phyloP scores from a whole-genome alignment of 2,797 vertebrate genomes.

The Clarias fuscus region DNA sequence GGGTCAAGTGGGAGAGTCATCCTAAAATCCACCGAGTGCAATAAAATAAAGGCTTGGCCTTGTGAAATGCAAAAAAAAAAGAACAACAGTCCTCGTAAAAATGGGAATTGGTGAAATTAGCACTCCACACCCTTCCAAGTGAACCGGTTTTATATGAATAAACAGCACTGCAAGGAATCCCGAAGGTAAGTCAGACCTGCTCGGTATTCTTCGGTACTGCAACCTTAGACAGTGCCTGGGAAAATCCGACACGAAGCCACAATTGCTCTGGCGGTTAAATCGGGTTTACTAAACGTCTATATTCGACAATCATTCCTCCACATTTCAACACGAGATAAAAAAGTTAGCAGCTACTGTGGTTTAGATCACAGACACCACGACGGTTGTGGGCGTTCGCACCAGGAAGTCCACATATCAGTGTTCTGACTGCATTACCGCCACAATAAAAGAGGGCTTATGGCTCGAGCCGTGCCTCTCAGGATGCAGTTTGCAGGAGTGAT shows the following conservation, averaged over 20 bases:
- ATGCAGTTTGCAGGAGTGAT: constrained; percentile 2
- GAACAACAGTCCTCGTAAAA: neutral
- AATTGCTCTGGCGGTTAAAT: constrained; percentile 29
- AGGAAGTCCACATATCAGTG: neutral
- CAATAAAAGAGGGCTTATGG: constrained; percentile 40
- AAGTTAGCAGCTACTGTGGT: constrained; percentile 25
- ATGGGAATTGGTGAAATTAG: neutral
- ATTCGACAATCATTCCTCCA: constrained; percentile 14
- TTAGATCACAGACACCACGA: constrained; percentile 10
- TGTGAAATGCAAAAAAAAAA: neutral
- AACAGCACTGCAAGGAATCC: constrained; percentile 4
- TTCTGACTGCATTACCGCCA: constrained; percentile 25
- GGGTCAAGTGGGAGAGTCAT: neutral
- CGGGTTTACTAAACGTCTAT: constrained; percentile 13
- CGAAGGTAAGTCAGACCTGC: constrained; percentile 38
- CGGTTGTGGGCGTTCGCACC: constrained; percentile 8
- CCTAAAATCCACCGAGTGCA: neutral
- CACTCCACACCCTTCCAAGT: neutral
- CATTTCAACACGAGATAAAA: constrained; percentile 26
- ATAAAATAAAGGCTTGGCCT: neutral
- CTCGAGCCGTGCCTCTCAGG: constrained; percentile 24
- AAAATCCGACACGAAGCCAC: constrained; percentile 34
- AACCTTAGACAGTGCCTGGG: constrained; percentile 20
- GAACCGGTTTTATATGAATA: neutral
- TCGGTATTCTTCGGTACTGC: constrained; percentile 36